A percentile compares a stretch with the other conserved stretches of the same genome.
phyloP scores from a whole-genome alignment of 2,888 invertebrate species.

The Rotaria magnacalcarata region DNA sequence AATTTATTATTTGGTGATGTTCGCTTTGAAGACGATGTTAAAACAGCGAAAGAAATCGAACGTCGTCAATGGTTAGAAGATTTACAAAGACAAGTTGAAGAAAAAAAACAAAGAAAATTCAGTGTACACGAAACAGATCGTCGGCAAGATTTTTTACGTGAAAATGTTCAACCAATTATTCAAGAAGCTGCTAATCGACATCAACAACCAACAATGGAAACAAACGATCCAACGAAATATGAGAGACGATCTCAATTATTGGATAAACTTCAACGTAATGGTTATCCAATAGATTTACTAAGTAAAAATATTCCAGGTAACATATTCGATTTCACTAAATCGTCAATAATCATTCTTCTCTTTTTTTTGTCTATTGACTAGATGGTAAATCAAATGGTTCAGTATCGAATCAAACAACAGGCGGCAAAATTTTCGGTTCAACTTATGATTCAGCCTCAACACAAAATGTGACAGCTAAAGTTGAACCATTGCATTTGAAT shows the following conservation, averaged over 20 bases:
- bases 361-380: background rate
- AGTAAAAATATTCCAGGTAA: background rate
- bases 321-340: background rate
- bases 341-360: too few relatives aligned
- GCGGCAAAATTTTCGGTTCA: background rate
- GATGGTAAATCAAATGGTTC: background rate
- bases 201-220: background rate
- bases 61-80: constrained; percentile 45
- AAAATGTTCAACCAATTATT: background rate
- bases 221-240: background rate
- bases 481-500: background rate
- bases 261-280: background rate
- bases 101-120: constrained; percentile 36
- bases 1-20: constrained; percentile 40
- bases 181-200: background rate
- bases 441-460: background rate
- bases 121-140: background rate
- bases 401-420: background rate
- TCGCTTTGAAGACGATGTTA: constrained; percentile 39
- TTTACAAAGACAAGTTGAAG: constrained; percentile 35
- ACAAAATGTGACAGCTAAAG: background rate
- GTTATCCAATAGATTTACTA: background rate
- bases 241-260: background rate
- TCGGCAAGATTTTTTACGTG: constrained; percentile 12
- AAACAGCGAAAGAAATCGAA: constrained; percentile 40